phyloP scores from a whole-genome alignment of 2,797 vertebrate species.

The Gila robusta region DNA sequence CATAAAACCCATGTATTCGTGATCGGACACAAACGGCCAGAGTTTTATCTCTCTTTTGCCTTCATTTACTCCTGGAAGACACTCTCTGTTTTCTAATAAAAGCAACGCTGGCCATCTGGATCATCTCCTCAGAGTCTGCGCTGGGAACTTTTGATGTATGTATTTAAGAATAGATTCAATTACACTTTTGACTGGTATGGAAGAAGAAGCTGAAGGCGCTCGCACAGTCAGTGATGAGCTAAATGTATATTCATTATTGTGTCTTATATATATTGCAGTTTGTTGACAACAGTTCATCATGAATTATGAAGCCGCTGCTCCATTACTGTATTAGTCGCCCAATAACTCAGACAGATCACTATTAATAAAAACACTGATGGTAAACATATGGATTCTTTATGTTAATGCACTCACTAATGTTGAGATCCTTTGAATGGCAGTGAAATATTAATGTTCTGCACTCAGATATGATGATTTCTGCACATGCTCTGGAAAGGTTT shows the following conservation, averaged over 20 bases:
- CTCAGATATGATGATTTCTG: constrained; percentile 11
- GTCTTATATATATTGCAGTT: constrained; percentile 65
- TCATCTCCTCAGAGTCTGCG: neutral
- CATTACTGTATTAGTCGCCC: constrained; percentile 62
- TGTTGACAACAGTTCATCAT: constrained; percentile 67
- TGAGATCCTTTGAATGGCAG: constrained; percentile 20
- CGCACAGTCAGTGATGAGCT: constrained; percentile 59
- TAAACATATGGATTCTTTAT: constrained; percentile 41
- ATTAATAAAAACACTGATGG: constrained; percentile 53
- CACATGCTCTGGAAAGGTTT: neutral
- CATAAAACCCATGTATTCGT: neutral
- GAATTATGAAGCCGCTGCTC: constrained; percentile 63
- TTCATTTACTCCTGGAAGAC: constrained; percentile 32
- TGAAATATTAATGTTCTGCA: constrained; percentile 20
- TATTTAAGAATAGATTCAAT: constrained; percentile 56
- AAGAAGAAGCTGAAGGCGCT: constrained; percentile 49
- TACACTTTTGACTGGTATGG: constrained; percentile 53
- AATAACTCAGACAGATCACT: constrained; percentile 57
- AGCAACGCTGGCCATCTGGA: constrained; percentile 39
- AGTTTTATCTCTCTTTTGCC: too few relatives aligned
- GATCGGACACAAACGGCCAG: neutral
- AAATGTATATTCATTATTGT: constrained; percentile 66
- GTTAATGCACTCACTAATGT: constrained; percentile 15
- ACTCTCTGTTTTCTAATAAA: constrained; percentile 46
- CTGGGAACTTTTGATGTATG: constrained; percentile 46